phyloP scores from a whole-genome alignment of 2,113 vertebrate species.

The Numida meleagris region DNA sequence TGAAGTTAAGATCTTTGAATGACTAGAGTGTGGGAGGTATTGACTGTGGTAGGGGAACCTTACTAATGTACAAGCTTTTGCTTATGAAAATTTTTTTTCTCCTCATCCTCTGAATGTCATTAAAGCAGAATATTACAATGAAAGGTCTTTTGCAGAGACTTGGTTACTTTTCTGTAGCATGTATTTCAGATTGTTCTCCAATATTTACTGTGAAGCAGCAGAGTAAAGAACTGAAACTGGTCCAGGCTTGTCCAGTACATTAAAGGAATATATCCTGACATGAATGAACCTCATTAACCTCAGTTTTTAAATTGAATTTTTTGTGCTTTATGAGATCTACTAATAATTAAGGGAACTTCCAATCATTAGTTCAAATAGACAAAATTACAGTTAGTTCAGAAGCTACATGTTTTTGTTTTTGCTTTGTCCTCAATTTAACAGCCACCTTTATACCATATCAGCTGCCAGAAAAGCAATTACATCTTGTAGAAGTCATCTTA shows the following conservation, averaged over 20 bases:
- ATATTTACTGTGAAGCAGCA: background rate
- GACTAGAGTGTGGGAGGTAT: background rate
- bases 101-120: background rate
- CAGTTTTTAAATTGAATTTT: background rate
- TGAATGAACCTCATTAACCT: background rate
- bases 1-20: background rate
- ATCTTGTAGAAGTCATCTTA: background rate
- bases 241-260: background rate
- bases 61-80: background rate
- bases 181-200: background rate
- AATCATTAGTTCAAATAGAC: background rate
- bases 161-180: background rate
- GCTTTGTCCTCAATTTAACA: background rate
- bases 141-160: background rate
- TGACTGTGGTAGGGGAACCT: background rate
- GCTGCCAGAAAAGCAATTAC: conserved; percentile 38
- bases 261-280: background rate
- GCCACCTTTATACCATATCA: background rate
- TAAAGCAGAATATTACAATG: background rate
- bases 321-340: background rate
- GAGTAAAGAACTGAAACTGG: background rate
- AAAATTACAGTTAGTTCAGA: background rate
- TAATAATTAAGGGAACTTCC: background rate
- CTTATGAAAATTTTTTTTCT: background rate
- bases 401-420: background rate